These are phyloP conservation scores for Podarcis lilfordi DNA, from an alignment of 2,797 vertebrate genomes.

Conservation along the genomic window DNA sequence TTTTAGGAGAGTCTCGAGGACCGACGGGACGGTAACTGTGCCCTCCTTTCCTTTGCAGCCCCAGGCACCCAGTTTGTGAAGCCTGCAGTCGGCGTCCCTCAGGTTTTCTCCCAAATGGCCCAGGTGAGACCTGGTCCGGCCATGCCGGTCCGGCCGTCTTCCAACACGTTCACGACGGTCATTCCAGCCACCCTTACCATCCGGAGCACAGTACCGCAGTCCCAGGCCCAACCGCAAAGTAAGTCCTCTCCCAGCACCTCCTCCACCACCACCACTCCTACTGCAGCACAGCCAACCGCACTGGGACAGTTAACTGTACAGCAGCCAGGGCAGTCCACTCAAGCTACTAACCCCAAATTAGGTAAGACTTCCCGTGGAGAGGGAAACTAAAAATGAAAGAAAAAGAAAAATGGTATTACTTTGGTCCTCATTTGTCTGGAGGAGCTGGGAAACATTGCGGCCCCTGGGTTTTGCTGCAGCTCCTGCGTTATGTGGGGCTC, in stretches of 20 bases:
- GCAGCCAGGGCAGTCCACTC: slow-evolving; percentile 73
- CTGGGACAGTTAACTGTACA: slow-evolving; percentile 74
- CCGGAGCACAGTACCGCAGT: slow-evolving; percentile 80
- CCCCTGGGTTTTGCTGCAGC: background rate
- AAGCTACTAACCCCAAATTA: slow-evolving; percentile 78
- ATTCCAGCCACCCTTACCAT: slow-evolving; percentile 90
- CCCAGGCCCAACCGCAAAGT: slow-evolving; percentile 75
- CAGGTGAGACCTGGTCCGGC: slow-evolving; percentile 79
- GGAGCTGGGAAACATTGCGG: slow-evolving; percentile 6
- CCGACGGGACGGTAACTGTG: slow-evolving; percentile 9
- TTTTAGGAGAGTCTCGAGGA: background rate
- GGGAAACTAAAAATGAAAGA: background rate
- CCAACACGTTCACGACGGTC: slow-evolving; percentile 85
- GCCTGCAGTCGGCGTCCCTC: slow-evolving; percentile 82
- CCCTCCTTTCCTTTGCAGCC: slow-evolving; percentile 65
- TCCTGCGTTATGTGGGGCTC: background rate
- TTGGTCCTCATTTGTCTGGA: background rate
- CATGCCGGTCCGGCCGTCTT: slow-evolving; percentile 74
- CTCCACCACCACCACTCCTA: slow-evolving; percentile 71
- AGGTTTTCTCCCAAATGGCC: slow-evolving; percentile 84
- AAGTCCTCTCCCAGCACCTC: slow-evolving; percentile 76
- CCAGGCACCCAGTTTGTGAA: slow-evolving; percentile 84
- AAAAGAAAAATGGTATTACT: background rate
- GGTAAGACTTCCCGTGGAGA: slow-evolving; percentile 71
- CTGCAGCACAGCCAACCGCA: slow-evolving; percentile 71